phyloP scores from a whole-genome alignment of 2,797 vertebrate species.

The Simalia tracyae region DNA sequence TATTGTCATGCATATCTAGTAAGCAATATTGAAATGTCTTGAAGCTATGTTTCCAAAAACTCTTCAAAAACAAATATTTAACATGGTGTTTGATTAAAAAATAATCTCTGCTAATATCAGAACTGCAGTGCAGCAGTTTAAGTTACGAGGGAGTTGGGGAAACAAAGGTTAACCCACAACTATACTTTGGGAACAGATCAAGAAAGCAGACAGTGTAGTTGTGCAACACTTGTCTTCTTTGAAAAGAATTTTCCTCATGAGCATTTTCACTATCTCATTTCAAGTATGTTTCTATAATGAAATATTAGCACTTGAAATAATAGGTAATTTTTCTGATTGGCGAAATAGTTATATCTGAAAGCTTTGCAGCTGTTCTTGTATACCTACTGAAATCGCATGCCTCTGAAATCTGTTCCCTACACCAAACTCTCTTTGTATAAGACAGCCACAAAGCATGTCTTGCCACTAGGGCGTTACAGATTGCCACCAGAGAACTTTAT shows the following conservation, averaged over 20 bases:
- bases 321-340: background rate
- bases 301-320: background rate
- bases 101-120: background rate
- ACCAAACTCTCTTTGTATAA: background rate
- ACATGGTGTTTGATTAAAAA: background rate
- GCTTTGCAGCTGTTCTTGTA: background rate
- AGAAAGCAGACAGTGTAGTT: background rate
- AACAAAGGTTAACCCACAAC: background rate
- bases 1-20: background rate
- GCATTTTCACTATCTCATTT: background rate
- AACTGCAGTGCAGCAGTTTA: background rate
- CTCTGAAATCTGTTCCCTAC: background rate
- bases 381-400: background rate
- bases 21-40: background rate
- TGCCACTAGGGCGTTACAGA: background rate
- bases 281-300: background rate
- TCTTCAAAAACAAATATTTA: background rate
- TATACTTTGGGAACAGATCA: background rate
- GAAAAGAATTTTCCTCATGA: background rate
- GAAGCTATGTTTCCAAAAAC: background rate
- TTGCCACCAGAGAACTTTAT: background rate
- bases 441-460: background rate
- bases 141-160: background rate
- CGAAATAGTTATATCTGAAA: background rate
- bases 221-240: background rate